Percentiles rank a stretch among this genome's conserved stretches.
phyloP scores from a whole-genome alignment of 2,113 vertebrate species.

The Micromys minutus region DNA sequence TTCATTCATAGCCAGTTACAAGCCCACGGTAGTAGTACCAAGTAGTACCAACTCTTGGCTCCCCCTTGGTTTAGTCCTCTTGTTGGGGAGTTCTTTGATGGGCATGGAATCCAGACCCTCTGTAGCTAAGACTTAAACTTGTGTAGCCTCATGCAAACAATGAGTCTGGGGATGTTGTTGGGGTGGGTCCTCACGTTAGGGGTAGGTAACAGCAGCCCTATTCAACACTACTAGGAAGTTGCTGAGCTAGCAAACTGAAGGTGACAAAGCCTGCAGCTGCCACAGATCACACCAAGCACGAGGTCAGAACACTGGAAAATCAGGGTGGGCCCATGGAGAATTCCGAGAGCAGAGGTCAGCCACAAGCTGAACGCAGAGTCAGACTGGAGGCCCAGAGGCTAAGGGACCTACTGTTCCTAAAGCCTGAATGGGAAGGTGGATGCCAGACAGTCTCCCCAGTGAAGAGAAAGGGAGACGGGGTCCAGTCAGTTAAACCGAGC shows the following conservation, averaged over 20 bases:
- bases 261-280: slow-evolving; percentile 35
- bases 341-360: slow-evolving; percentile 75
- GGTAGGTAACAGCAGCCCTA: neutral
- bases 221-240: neutral
- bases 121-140: neutral
- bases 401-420: neutral
- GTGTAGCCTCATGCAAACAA: neutral
- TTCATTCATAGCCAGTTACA: neutral
- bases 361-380: neutral
- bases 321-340: slow-evolving; percentile 68
- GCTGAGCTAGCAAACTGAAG: neutral
- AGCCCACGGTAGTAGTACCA: neutral
- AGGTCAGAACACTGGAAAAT: slow-evolving; percentile 81
- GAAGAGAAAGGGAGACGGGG: neutral
- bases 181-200: neutral
- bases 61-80: neutral
- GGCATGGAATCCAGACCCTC: neutral
- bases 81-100: neutral
- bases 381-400: neutral
- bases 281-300: slow-evolving; percentile 49
- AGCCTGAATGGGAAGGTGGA: neutral
- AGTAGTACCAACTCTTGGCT: neutral
- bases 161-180: neutral
- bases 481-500: neutral
- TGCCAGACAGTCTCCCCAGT: neutral